Evolutionary conservation across 1,140 invertebrate genomes (phyloP).

Genomic region (Varroa destructor): DNA sequence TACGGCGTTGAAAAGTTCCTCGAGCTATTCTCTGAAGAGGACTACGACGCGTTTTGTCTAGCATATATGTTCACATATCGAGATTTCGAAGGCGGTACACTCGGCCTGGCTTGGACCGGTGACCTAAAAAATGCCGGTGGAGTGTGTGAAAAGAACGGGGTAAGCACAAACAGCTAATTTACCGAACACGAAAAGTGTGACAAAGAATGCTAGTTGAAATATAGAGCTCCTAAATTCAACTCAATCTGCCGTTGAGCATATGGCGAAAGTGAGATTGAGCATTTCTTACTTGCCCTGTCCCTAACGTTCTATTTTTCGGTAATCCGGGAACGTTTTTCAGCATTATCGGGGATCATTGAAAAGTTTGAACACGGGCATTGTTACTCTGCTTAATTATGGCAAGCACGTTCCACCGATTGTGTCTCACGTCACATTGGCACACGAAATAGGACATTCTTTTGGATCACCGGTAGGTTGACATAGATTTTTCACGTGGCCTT

Average conservation of each 20-base stretch:
- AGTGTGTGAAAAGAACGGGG: slow-evolving; percentile 82
- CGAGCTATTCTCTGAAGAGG: slow-evolving; percentile 86
- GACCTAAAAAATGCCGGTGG: slow-evolving; percentile 86
- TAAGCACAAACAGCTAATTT: slow-evolving; percentile 42
- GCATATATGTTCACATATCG: slow-evolving; percentile 98
- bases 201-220: too few relatives aligned
- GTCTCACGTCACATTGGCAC: slow-evolving; percentile 94
- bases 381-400: slow-evolving; percentile 93
- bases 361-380: slow-evolving; percentile 93
- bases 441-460: slow-evolving; percentile 99
- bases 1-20: slow-evolving; percentile 88
- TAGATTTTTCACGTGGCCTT: neutral
- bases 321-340: slow-evolving; percentile 43
- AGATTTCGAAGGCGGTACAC: slow-evolving; percentile 94
- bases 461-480: slow-evolving; percentile 67
- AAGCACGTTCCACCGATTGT: slow-evolving; percentile 95
- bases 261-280: too few relatives aligned
- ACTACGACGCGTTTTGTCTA: slow-evolving; percentile 94
- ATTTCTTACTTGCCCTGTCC: neutral
- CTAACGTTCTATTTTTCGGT: slow-evolving; percentile 4
- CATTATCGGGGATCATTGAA: slow-evolving; percentile 84
- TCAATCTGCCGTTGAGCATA: too few relatives aligned
- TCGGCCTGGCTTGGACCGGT: slow-evolving; percentile 93
- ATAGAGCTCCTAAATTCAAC: too few relatives aligned
- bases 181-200: neutral